Conservation (phyloP, 2,888 invertebrate species). For the Drosophila neonasuta region DNA sequence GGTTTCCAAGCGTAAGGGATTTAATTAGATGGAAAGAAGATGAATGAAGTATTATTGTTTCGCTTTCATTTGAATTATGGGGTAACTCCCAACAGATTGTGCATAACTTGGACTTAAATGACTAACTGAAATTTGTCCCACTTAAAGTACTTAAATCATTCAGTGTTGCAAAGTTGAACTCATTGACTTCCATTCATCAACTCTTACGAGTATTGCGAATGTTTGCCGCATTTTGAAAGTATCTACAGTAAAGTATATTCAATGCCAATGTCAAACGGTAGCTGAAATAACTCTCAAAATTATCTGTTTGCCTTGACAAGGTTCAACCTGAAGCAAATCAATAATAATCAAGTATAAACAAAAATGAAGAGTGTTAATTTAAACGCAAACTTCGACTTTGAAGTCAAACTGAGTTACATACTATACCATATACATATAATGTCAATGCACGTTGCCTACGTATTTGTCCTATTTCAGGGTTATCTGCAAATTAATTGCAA, state of each 20-base stretch:
- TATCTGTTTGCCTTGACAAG: conserved; percentile 34
- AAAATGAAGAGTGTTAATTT: conserved; percentile 37
- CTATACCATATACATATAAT: background rate
- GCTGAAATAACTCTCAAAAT: conserved; percentile 20
- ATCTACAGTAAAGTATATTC: conserved; percentile 7
- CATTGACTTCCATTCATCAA: background rate
- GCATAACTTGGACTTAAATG: background rate
- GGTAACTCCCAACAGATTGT: background rate
- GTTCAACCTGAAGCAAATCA: conserved; percentile 35
- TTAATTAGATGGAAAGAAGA: background rate
- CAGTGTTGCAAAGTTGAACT: conserved; percentile 7
- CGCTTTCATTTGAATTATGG: background rate
- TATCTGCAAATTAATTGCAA: conserved; percentile 2
- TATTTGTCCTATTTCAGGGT: conserved; percentile 29
- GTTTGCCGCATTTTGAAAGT: conserved; percentile 8
- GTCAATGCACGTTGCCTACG: conserved; percentile 32
- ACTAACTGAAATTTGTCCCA: background rate
- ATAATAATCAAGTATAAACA: conserved; percentile 25
- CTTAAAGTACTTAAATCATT: conserved; percentile 3
- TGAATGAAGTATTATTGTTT: background rate
- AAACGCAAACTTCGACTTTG: conserved; percentile 17
- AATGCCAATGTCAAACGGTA: conserved; percentile 42
- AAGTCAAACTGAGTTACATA: background rate
- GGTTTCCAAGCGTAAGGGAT: background rate
- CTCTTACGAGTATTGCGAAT: background rate